A percentile compares a stretch with the other conserved stretches of the same genome.
These are phyloP conservation scores for Crematogaster levior DNA, from an alignment of 2,888 invertebrate species.

Conservation along the genomic window DNA sequence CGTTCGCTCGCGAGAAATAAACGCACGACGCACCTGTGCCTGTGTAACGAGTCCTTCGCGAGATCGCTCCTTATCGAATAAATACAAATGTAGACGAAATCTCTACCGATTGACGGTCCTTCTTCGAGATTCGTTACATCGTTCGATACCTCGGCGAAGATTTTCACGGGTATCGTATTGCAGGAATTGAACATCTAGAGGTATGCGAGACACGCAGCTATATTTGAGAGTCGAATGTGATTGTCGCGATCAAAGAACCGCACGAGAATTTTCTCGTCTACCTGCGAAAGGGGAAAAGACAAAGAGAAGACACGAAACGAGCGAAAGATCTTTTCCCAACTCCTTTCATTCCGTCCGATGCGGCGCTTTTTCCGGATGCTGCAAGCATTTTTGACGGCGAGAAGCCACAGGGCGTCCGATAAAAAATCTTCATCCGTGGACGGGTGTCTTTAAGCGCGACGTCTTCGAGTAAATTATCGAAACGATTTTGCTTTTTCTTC, in stretches of 20 bases:
- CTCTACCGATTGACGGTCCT: conserved; percentile 47
- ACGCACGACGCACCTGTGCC: conserved; percentile 45
- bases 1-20: conserved; percentile 18
- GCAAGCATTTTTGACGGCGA: conserved; percentile 38
- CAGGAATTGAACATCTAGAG: conserved; percentile 24
- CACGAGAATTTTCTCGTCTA: conserved; percentile 27
- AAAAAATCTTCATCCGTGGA: conserved; percentile 17
- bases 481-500: conserved; percentile 29
- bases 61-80: conserved; percentile 62
- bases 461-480: conserved; percentile 4
- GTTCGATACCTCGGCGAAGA: conserved; percentile 52
- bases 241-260: conserved; percentile 26
- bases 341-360: conserved; percentile 5
- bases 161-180: conserved; percentile 53
- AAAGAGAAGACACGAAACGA: neutral
- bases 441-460: conserved; percentile 28
- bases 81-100: conserved; percentile 58
- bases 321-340: neutral
- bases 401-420: conserved; percentile 7
- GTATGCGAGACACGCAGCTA: conserved; percentile 59
- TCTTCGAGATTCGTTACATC: conserved; percentile 43
- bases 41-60: conserved; percentile 58
- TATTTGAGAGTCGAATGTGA: conserved; percentile 31
- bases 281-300: neutral
- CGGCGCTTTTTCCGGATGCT: conserved; percentile 53